Base-by-base conservation (phyloP, 2,797 vertebrate species). In the Oryzias sinensis region DNA sequence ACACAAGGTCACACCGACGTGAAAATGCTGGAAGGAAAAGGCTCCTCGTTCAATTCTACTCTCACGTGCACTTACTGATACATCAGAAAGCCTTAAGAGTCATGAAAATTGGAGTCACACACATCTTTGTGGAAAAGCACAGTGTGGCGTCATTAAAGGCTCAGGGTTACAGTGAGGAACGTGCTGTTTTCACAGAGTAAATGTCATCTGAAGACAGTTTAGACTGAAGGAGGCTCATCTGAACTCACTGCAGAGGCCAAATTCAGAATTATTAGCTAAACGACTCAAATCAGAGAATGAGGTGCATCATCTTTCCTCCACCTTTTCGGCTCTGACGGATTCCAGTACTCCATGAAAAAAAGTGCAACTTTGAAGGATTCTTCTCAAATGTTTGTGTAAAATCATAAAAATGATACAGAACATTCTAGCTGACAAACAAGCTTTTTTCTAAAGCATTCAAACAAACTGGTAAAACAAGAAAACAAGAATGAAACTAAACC, bases 1-100 rank as follows among this genome's bases (percentile, higher is more conserved):
- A 61, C 73, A 71, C 82, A 91, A 90, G 86, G 89, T 90, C 89
- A 90, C 81, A 85, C 84, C 84, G 80, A 58, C 59, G 4, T 56
- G 61, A 76, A 60, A 42, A 4, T 48, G 29, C 50, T 62, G 43
- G 60, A 57, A 68, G 50, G 69, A 55, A 62, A 48, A 75, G 44
- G 25, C 37, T 56, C 33, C 25, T 59, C 49, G 53, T 65, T 65
- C 27, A 52, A 65, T 49, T 60, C 56, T 22, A 47, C 25, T 15
- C 9, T 49, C 6, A 5, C 16, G 45, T 43, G 17, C 41, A 29
- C 13, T 45, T 42, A 49, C 42, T 46, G 54, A 64, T 46, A 51
- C 47, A 50, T 49, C 51, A 50, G 33, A 41, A 65, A 44, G 43
- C 73, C 64, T 68, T 63, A 42, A 53, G 77, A 72, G 63, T 72